Conservation (phyloP, 2,888 invertebrate genomes). For the Tridacna crocea region DNA sequence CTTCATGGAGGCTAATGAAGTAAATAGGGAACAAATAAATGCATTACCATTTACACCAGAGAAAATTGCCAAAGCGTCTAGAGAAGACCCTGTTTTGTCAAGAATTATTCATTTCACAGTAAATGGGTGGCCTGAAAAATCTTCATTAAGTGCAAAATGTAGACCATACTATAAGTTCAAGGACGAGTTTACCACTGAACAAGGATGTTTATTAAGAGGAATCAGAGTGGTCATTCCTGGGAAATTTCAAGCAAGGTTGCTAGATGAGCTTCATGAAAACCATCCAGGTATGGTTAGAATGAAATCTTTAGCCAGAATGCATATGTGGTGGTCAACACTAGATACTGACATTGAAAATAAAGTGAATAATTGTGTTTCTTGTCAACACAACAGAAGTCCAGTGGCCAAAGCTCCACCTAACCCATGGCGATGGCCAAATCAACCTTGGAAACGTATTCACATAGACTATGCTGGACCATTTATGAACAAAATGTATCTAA, state of each 20-base stretch:
- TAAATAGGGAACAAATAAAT: no score
- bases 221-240: background rate
- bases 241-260: background rate
- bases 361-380: no score
- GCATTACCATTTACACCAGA: background rate
- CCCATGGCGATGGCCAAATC: no score
- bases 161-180: background rate
- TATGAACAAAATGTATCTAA: slow-evolving; percentile 71
- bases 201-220: slow-evolving; percentile 1
- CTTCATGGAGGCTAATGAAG: no score
- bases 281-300: slow-evolving; percentile 62
- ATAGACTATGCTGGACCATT: slow-evolving; percentile 84
- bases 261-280: background rate
- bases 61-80: background rate
- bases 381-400: no score
- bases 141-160: background rate
- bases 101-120: background rate
- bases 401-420: no score
- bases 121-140: background rate
- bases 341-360: no score
- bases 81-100: background rate
- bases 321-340: no score
- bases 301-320: slow-evolving; percentile 68
- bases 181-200: background rate
- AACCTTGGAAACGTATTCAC: slow-evolving; percentile 82